phyloP scores from a whole-genome alignment of 1,140 invertebrate genomes.

The Dreissena polymorpha region DNA sequence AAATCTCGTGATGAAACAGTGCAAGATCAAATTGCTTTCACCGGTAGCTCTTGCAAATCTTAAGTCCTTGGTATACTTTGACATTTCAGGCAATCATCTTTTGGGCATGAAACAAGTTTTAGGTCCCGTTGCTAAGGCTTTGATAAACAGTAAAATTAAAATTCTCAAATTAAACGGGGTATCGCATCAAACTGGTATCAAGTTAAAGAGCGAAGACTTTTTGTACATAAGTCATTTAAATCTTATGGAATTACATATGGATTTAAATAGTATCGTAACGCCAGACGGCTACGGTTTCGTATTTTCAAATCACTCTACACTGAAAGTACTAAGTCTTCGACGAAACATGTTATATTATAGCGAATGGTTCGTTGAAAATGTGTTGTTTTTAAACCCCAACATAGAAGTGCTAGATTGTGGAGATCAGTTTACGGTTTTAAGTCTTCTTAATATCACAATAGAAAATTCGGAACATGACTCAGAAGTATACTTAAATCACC shows the following conservation, averaged over 20 bases:
- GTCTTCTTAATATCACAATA: not conserved
- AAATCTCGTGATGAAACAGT: slow-evolving; percentile 20
- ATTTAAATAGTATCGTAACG: slow-evolving; percentile 31
- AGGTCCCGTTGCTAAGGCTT: slow-evolving; percentile 2
- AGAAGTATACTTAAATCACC: not conserved
- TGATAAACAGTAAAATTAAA: slow-evolving; percentile 2
- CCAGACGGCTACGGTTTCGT: slow-evolving; percentile 23
- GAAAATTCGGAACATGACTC: not conserved
- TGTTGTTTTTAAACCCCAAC: slow-evolving; percentile 31
- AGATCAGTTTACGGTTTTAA: slow-evolving; percentile 1
- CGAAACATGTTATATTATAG: slow-evolving; percentile 19
- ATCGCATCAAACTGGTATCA: slow-evolving; percentile 21
- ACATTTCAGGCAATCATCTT: slow-evolving; percentile 27
- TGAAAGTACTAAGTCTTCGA: slow-evolving; percentile 17
- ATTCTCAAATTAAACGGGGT: slow-evolving; percentile 32
- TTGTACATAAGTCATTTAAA: slow-evolving; percentile 13
- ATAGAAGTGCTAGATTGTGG: slow-evolving; percentile 24
- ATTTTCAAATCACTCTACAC: slow-evolving; percentile 5
- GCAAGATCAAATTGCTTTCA: not conserved
- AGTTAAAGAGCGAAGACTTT: not conserved
- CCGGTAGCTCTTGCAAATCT: slow-evolving; percentile 7
- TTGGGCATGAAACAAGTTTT: slow-evolving; percentile 21
- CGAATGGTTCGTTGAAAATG: slow-evolving; percentile 1
- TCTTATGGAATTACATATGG: slow-evolving; percentile 32
- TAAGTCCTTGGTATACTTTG: not conserved